Percentiles rank a stretch among this genome's conserved stretches.
Evolutionary conservation across 2,888 invertebrate genomes (phyloP).

Genomic region (Neoaliturus tenellus): DNA sequence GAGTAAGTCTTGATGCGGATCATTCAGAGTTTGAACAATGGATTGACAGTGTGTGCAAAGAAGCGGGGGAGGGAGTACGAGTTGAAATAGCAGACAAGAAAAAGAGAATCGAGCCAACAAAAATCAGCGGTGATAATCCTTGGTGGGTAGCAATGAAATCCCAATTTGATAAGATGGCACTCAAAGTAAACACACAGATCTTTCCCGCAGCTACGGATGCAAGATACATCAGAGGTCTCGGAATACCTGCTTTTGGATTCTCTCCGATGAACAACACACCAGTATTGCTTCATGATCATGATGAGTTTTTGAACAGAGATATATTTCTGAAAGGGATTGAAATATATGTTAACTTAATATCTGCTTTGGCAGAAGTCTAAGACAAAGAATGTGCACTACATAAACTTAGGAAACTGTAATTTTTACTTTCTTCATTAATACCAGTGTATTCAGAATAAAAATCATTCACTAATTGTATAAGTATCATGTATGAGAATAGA

Average conservation of each 20-base stretch:
- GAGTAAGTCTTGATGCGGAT: constrained; percentile 80
- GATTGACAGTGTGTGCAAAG: constrained; percentile 76
- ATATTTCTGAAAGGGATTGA: constrained; percentile 79
- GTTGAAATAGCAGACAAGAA: constrained; percentile 81
- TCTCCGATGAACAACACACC: constrained; percentile 92
- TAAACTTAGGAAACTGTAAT: too few species aligned
- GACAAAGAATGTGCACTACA: background rate
- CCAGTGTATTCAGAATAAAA: too few species aligned
- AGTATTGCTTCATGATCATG: constrained; percentile 91
- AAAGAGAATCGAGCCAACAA: constrained; percentile 78
- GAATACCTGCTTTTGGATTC: constrained; percentile 91
- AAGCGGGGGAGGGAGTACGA: constrained; percentile 84
- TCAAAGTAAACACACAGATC: constrained; percentile 82
- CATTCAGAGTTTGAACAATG: constrained; percentile 79
- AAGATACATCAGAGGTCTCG: constrained; percentile 85
- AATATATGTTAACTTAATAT: constrained; percentile 73
- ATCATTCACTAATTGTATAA: too few species aligned
- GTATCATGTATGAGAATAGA: too few species aligned
- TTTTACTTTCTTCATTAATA: too few species aligned
- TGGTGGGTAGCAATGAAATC: constrained; percentile 85
- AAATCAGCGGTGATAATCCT: constrained; percentile 79
- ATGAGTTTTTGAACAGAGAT: constrained; percentile 88
- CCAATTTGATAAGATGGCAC: constrained; percentile 77
- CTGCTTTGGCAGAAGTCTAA: constrained; percentile 85
- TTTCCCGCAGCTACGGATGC: constrained; percentile 96